Evolutionary conservation across 2,888 invertebrate genomes (phyloP).

Genomic region (Sinelater perroti): DNA sequence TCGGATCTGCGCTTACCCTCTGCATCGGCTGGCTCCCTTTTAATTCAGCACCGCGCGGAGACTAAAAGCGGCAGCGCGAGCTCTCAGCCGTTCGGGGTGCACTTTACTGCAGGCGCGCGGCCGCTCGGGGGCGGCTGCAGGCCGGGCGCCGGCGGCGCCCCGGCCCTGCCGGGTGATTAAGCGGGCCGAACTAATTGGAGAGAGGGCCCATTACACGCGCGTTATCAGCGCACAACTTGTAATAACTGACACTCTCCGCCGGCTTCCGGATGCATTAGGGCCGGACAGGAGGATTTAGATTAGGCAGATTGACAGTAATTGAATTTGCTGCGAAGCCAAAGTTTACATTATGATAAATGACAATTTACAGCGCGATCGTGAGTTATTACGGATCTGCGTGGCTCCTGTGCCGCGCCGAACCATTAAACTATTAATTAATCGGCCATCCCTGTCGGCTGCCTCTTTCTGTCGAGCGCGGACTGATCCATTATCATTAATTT

Average conservation of each 20-base stretch:
- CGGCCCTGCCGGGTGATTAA: no score
- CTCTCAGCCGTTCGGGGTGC: no score
- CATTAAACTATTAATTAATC: slow-evolving; percentile 58
- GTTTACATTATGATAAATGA: slow-evolving; percentile 60
- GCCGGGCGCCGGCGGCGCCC: slow-evolving; percentile 14
- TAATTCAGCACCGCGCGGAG: background rate
- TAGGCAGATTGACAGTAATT: slow-evolving; percentile 57
- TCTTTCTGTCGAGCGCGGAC: slow-evolving; percentile 42
- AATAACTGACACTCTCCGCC: slow-evolving; percentile 32
- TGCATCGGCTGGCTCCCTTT: slow-evolving; percentile 6
- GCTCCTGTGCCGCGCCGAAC: slow-evolving; percentile 52
- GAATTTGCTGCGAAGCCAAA: slow-evolving; percentile 59
- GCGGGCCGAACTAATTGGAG: slow-evolving; percentile 33
- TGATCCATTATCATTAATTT: slow-evolving; percentile 52
- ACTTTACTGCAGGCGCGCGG: background rate
- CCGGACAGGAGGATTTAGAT: slow-evolving; percentile 42
- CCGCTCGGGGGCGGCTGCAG: no score
- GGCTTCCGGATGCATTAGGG: slow-evolving; percentile 38
- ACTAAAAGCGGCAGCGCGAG: slow-evolving; percentile 13
- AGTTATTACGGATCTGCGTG: slow-evolving; percentile 57
- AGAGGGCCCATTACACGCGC: slow-evolving; percentile 33
- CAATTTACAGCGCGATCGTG: slow-evolving; percentile 57
- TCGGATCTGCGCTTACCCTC: slow-evolving; percentile 10
- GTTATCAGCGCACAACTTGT: slow-evolving; percentile 34
- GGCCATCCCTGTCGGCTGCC: slow-evolving; percentile 36